Conservation (phyloP, 2,797 vertebrate genomes). For the Enteromius unitaeniatus region DNA sequence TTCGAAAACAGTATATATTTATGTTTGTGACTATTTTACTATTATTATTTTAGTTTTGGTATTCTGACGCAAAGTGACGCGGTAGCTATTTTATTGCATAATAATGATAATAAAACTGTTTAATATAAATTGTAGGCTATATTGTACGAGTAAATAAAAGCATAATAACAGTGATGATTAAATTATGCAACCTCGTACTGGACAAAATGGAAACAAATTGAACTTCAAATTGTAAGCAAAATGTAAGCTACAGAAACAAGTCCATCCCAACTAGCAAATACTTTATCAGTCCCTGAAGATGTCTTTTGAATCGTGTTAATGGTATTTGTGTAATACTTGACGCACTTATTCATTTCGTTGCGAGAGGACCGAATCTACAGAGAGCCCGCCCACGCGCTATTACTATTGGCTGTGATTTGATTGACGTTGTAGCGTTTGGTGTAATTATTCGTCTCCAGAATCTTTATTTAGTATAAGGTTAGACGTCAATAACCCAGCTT, state of each 20-base stretch:
- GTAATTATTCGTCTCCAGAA: background rate
- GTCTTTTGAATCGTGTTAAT: background rate
- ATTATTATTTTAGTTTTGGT: background rate
- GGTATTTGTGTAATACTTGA: background rate
- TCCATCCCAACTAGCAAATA: background rate
- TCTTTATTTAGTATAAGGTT: background rate
- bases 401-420: background rate
- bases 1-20: background rate
- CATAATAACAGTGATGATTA: background rate
- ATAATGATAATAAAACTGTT: background rate
- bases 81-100: background rate
- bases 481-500: background rate
- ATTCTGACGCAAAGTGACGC: background rate
- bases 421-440: background rate
- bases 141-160: background rate
- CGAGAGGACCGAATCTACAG: background rate
- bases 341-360: background rate
- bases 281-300: background rate
- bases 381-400: background rate
- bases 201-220: background rate
- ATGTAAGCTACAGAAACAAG: background rate
- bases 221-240: background rate
- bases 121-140: background rate
- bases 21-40: background rate
- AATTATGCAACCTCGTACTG: background rate